A percentile compares a stretch with the other conserved stretches of the same genome.
phyloP scores from a whole-genome alignment of 2,888 invertebrate genomes.

The Apodemia duryi region DNA sequence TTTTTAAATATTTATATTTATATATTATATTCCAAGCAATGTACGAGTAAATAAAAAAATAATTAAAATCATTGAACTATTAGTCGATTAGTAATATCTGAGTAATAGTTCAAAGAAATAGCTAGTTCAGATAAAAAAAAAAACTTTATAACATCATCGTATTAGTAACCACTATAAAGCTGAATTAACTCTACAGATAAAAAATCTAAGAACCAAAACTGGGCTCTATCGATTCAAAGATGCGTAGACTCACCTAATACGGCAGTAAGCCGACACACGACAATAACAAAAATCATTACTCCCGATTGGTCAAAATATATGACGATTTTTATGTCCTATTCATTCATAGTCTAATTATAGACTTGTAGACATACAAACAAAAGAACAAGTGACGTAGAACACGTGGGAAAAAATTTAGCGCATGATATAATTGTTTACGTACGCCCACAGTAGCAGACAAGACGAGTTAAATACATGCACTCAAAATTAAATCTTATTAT shows the following conservation, averaged over 20 bases:
- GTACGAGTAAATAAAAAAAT: no score
- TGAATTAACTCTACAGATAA: no score
- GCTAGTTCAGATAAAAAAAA: no score
- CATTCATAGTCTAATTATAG: conserved; percentile 49
- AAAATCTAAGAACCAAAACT: neutral
- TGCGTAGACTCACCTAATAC: conserved; percentile 2
- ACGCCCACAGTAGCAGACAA: conserved; percentile 24
- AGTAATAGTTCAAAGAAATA: no score
- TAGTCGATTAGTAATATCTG: no score
- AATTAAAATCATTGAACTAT: no score
- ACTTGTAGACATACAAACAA: conserved; percentile 24
- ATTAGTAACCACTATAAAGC: no score
- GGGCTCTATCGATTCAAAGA: neutral
- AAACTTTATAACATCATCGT: no score
- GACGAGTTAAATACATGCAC: neutral
- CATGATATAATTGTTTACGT: conserved; percentile 43
- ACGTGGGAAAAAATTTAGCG: conserved; percentile 39
- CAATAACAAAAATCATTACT: neutral
- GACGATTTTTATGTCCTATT: conserved; percentile 40
- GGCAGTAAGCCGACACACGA: neutral
- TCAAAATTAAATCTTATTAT: conserved; percentile 18
- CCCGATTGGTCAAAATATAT: conserved; percentile 31
- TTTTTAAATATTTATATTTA: no score
- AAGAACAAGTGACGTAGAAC: conserved; percentile 32
- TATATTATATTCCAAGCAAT: no score